Percentiles rank a stretch among this genome's conserved stretches.
Evolutionary conservation across 1,140 invertebrate species (phyloP).

Genomic region (Diachasmimorpha longicaudata): DNA sequence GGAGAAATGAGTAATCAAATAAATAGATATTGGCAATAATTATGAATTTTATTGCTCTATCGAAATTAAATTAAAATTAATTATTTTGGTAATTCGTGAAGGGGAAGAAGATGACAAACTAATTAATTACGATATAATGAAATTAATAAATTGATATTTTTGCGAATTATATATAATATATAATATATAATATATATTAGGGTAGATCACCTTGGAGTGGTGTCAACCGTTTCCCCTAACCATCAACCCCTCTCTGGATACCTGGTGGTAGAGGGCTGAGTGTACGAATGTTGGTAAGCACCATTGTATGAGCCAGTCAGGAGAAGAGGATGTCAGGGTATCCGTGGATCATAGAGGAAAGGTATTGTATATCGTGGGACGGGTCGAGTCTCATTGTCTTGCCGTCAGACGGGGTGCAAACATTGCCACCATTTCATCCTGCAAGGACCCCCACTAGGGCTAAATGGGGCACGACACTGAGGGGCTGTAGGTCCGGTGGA

Average conservation of each 20-base stretch:
- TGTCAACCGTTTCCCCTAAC: not conserved
- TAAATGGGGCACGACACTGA: conserved; percentile 29
- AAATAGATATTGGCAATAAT: too few relatives aligned
- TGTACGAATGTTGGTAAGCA: not conserved
- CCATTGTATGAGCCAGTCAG: conserved; percentile 10
- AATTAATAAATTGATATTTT: too few relatives aligned
- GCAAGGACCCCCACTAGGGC: conserved; percentile 37
- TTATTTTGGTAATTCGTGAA: too few relatives aligned
- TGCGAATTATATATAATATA: too few relatives aligned
- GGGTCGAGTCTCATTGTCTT: conserved; percentile 58
- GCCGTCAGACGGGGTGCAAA: conserved; percentile 55
- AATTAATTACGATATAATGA: too few relatives aligned
- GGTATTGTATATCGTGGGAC: conserved; percentile 43
- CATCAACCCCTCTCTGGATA: not conserved
- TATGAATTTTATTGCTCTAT: too few relatives aligned
- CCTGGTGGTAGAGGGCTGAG: not conserved
- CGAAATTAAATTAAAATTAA: too few relatives aligned
- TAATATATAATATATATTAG: too few relatives aligned
- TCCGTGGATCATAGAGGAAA: conserved; percentile 46
- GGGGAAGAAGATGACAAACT: too few relatives aligned
- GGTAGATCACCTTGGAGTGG: too few relatives aligned
- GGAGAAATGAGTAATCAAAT: too few relatives aligned
- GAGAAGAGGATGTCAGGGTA: conserved; percentile 30
- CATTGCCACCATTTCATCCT: conserved; percentile 54
- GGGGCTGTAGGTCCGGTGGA: not conserved